These are phyloP conservation scores for Epistrophella euchroma DNA, from an alignment of 2,888 invertebrate species.

Conservation along the genomic window DNA sequence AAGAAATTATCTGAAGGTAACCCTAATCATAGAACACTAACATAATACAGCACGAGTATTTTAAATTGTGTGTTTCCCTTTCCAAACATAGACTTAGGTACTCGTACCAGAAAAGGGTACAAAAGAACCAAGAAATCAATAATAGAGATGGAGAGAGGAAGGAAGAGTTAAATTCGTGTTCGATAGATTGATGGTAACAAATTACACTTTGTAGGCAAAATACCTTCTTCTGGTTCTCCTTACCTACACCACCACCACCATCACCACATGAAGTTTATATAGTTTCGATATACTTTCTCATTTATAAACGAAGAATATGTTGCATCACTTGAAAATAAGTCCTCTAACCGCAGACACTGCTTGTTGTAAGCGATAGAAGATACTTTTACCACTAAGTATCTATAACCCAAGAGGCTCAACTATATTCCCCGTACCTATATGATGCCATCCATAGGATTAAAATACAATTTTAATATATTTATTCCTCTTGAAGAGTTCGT, in stretches of 20 bases:
- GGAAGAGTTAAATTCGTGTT: conserved; percentile 68
- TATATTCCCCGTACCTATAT: background rate
- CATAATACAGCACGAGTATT: conserved; percentile 39
- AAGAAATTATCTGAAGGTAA: background rate
- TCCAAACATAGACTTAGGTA: background rate
- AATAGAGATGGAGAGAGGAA: conserved; percentile 37
- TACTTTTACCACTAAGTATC: no score
- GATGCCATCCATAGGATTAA: conserved; percentile 43
- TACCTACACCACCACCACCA: background rate
- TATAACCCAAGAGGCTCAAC: background rate
- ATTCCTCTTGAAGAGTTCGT: conserved; percentile 41
- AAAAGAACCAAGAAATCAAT: conserved; percentile 65
- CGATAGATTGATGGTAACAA: conserved; percentile 76
- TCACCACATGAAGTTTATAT: background rate
- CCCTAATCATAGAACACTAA: background rate
- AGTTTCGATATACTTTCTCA: conserved; percentile 29
- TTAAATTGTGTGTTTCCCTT: conserved; percentile 10
- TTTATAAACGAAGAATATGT: conserved; percentile 21
- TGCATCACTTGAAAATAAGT: conserved; percentile 64
- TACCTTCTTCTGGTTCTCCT: conserved; percentile 15
- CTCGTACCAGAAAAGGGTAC: conserved; percentile 31
- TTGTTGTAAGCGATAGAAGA: background rate
- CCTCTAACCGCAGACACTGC: conserved; percentile 54
- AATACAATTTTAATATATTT: conserved; percentile 61
- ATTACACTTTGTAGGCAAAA: conserved; percentile 75